These are phyloP conservation scores for Onychorhynchus coronatus DNA, from an alignment of 2,113 vertebrate genomes.

Conservation along the genomic window DNA sequence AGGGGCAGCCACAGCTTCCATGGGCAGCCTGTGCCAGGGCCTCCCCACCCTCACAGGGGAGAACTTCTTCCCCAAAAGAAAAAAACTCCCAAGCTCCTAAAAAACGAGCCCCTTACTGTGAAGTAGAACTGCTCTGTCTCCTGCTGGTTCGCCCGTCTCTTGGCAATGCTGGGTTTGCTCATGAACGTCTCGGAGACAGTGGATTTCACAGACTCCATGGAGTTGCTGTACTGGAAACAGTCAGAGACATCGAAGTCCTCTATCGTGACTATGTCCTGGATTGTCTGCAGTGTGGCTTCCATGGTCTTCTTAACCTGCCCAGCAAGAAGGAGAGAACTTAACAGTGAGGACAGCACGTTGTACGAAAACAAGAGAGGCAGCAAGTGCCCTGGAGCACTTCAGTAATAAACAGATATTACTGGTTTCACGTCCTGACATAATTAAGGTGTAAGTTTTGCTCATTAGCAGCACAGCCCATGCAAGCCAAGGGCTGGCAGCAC, in stretches of 20 bases:
- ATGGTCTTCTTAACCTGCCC: conserved; percentile 97
- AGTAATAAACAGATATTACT: background rate
- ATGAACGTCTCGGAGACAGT: conserved; percentile 95
- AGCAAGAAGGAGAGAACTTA: background rate
- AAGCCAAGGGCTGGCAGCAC: background rate
- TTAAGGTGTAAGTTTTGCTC: background rate
- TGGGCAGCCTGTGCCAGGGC: background rate
- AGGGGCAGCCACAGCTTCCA: background rate
- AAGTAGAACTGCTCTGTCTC: conserved; percentile 99
- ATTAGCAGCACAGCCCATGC: background rate
- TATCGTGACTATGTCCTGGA: conserved; percentile 97
- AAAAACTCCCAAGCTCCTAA: fast-evolving
- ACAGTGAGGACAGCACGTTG: fast-evolving
- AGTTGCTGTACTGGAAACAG: conserved; percentile 99
- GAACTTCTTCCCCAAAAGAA: background rate
- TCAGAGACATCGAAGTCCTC: conserved; percentile 97
- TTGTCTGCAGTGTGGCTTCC: conserved; percentile 96
- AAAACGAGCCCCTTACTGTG: conserved; percentile 77
- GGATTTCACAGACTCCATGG: conserved; percentile 99
- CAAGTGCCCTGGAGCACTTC: background rate
- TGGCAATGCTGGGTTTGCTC: conserved; percentile 98
- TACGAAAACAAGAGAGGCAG: background rate
- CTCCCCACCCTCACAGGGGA: background rate
- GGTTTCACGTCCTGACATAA: background rate
- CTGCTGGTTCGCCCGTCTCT: conserved; percentile 95